These are phyloP conservation scores for Ericerus pela DNA, from an alignment of 1,140 invertebrate genomes.

Conservation along the genomic window DNA sequence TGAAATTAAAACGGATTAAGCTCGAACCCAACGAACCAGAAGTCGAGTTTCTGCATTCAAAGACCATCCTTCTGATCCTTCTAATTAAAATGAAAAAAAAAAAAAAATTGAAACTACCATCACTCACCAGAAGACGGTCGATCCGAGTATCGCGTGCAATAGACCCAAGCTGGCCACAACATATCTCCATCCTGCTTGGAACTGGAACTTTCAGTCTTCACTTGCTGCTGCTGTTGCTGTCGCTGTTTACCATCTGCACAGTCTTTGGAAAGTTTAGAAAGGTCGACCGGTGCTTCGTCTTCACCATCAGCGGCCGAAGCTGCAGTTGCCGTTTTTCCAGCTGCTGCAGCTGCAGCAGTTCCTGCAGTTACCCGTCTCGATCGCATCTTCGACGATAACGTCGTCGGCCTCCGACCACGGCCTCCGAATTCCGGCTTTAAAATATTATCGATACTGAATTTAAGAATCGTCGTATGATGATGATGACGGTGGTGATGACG, in stretches of 20 bases:
- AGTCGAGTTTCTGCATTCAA: too few relatives aligned
- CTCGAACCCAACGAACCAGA: too few relatives aligned
- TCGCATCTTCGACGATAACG: slow-evolving; percentile 16
- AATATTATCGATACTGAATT: slow-evolving; percentile 48
- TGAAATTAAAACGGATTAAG: too few relatives aligned
- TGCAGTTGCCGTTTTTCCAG: slow-evolving; percentile 8
- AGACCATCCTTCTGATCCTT: too few relatives aligned
- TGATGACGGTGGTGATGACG: too few relatives aligned
- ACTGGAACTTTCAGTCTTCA: not conserved
- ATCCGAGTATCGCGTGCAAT: slow-evolving; percentile 88
- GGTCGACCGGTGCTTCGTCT: slow-evolving; percentile 17
- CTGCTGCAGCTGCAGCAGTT: slow-evolving; percentile 12
- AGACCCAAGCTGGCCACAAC: slow-evolving; percentile 74
- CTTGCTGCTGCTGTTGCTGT: not conserved
- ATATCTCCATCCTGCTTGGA: slow-evolving; percentile 1
- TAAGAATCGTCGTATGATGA: slow-evolving; percentile 11
- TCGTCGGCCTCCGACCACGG: slow-evolving; percentile 21
- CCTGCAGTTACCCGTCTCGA: slow-evolving; percentile 13
- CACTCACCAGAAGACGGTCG: slow-evolving; percentile 70
- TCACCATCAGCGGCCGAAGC: not conserved
- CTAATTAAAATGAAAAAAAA: too few relatives aligned
- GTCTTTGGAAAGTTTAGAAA: slow-evolving; percentile 14
- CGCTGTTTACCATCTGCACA: not conserved
- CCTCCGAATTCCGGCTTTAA: slow-evolving; percentile 44
- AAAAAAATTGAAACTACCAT: too few relatives aligned